Percentiles rank a stretch among this genome's conserved stretches.
Conservation (phyloP, 2,888 invertebrate species). For the Flabesymbios commensalis region DNA sequence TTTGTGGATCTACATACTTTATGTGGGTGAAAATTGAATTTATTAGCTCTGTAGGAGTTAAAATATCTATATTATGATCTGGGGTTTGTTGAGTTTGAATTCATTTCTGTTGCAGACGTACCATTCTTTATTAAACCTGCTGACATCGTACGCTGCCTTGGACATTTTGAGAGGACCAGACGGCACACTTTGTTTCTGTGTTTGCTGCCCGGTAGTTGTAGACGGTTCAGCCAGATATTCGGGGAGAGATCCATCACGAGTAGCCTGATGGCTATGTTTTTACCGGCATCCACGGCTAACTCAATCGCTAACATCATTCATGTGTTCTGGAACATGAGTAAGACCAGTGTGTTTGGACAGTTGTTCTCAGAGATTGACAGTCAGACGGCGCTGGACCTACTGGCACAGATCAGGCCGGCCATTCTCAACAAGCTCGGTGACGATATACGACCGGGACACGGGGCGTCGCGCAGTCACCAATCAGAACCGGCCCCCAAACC, state of each 20-base stretch:
- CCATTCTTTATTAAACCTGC: constrained; percentile 13
- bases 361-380: constrained; percentile 30
- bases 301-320: constrained; percentile 27
- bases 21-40: no score
- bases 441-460: no score
- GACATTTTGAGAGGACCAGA: constrained; percentile 21
- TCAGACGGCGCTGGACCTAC: constrained; percentile 22
- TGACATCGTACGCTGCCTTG: constrained; percentile 26
- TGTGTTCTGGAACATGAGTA: constrained; percentile 26
- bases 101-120: no score
- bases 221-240: constrained; percentile 2
- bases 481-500: no score
- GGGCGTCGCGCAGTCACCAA: no score
- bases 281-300: constrained; percentile 3
- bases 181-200: constrained; percentile 33
- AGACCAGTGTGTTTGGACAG: constrained; percentile 27
- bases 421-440: no score
- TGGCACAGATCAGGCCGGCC: constrained; percentile 29
- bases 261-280: constrained; percentile 29
- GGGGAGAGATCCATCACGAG: not conserved
- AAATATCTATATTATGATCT: no score
- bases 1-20: no score
- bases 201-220: constrained; percentile 24
- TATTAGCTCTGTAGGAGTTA: no score
- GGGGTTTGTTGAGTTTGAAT: no score